Base-by-base conservation (phyloP, 2,113 vertebrate genomes). In the Gambusia affinis region DNA sequence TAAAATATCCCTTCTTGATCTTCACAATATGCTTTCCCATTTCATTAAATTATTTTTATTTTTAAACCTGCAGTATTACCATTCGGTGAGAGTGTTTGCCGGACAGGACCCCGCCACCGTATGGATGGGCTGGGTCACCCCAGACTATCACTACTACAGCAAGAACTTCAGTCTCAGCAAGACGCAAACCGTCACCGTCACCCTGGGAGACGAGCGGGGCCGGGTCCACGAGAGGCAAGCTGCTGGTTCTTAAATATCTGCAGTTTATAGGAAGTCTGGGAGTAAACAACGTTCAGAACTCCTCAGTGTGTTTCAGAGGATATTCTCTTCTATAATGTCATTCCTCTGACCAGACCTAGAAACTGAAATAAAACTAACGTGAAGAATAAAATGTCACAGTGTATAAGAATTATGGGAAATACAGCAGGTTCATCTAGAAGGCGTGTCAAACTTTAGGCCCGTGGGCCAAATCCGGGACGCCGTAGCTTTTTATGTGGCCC, bases 71-170 rank as follows among this genome's bases (percentile, higher is more conserved):
- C 87, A 95, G 94, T 94, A 94, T 73, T 98, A 95, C 94, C 97
- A 98, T 27, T 96, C 97, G 0, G 92, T 98, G 68, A 95, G 95
- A 79, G 95, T 99, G 88, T 98, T 99, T 92, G 96, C 96, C 14
- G 97, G 98, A 37, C 98, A 99, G 90, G 98, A 99, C 77, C 97
- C 97, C 1, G 95, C 96, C 22, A 96, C 82, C 0, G 95, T 98
- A 76, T 99, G 98, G 98, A 95, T 99, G 73, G 98, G 98, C 87
- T 99, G 97, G 97, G 98, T 99, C 68, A 97, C 97, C 31, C 98
- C 98, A 0, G 98, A 99, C 89, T 99, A 98, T 81, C 98, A 99
- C 85, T 96, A 96, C 88, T 93, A 98, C 84, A 96, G 95, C 93
- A 97, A 97, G 76, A 95, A 97, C 90, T 98, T 99, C 93, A 93